A percentile compares a stretch with the other conserved stretches of the same genome.
These are phyloP conservation scores for Pseudochirops corinnae DNA, from an alignment of 2,797 vertebrate genomes.

Conservation along the genomic window DNA sequence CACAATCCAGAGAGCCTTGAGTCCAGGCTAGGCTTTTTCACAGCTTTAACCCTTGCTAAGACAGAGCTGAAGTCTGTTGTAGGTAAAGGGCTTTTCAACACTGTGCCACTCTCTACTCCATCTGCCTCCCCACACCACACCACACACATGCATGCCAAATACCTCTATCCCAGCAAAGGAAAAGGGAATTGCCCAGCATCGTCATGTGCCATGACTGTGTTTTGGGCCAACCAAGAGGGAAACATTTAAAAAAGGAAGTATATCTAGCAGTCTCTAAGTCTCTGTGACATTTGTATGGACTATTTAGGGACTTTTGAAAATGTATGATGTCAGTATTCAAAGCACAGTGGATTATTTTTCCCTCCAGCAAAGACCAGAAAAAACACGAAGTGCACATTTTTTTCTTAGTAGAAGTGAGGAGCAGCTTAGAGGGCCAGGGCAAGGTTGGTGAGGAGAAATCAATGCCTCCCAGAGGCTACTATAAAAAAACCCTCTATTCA, in stretches of 20 bases:
- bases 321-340: constrained; percentile 34
- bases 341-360: constrained; percentile 7
- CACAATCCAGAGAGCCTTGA: not conserved
- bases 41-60: not conserved
- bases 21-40: not conserved
- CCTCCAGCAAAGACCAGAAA: constrained; percentile 7
- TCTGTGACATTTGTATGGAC: constrained; percentile 19
- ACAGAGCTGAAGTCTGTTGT: not conserved
- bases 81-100: not conserved
- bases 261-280: not conserved
- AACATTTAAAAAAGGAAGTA: constrained; percentile 17
- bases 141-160: not conserved
- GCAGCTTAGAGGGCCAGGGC: constrained; percentile 4
- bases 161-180: not conserved
- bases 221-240: not conserved
- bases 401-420: constrained; percentile 29
- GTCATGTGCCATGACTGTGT: not conserved
- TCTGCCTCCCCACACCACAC: not conserved
- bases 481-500: constrained; percentile 2
- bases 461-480: not conserved
- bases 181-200: not conserved
- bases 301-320: constrained; percentile 26
- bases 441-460: constrained; percentile 20
- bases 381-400: constrained; percentile 28
- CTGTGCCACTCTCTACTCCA: not conserved